Evolutionary conservation across 2,113 vertebrate genomes (phyloP).

Genomic region (Nansenia antarctica): DNA sequence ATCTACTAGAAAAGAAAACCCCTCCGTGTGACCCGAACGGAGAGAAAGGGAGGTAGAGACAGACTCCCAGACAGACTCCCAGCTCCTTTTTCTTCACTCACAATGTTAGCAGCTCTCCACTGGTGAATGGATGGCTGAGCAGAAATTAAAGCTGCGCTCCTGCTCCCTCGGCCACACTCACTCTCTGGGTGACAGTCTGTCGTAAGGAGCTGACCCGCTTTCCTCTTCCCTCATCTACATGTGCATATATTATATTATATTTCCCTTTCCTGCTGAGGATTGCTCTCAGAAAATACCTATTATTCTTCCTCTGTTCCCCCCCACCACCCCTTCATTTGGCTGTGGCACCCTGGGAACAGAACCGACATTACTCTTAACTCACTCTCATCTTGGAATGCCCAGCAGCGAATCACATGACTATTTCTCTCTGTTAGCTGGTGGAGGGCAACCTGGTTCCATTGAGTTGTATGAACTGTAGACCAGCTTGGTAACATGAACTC

Average conservation of each 20-base stretch:
- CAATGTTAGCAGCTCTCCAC: not conserved
- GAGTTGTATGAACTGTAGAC: too few species aligned
- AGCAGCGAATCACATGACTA: constrained; percentile 18
- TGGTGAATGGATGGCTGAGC: constrained; percentile 51
- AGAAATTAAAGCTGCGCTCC: constrained; percentile 60
- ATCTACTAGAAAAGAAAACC: constrained; percentile 50
- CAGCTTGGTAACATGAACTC: too few species aligned
- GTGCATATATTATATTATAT: constrained; percentile 60
- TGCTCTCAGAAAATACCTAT: constrained; percentile 59
- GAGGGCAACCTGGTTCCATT: too few species aligned
- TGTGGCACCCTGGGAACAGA: constrained; percentile 30
- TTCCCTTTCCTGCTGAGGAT: constrained; percentile 44
- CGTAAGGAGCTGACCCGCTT: constrained; percentile 50
- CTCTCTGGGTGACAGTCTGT: constrained; percentile 31
- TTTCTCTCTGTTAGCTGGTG: too few species aligned
- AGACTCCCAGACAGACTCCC: not conserved
- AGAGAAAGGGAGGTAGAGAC: constrained; percentile 8
- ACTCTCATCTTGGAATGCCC: constrained; percentile 27
- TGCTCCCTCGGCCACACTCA: constrained; percentile 37
- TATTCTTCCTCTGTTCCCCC: constrained; percentile 50
- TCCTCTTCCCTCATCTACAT: constrained; percentile 64
- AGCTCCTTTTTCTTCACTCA: not conserved
- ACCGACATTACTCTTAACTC: constrained; percentile 37
- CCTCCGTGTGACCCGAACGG: constrained; percentile 43
- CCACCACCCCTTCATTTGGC: constrained; percentile 16